These are phyloP conservation scores for Agrochola macilenta DNA, from an alignment of 2,888 invertebrate species.

Conservation along the genomic window DNA sequence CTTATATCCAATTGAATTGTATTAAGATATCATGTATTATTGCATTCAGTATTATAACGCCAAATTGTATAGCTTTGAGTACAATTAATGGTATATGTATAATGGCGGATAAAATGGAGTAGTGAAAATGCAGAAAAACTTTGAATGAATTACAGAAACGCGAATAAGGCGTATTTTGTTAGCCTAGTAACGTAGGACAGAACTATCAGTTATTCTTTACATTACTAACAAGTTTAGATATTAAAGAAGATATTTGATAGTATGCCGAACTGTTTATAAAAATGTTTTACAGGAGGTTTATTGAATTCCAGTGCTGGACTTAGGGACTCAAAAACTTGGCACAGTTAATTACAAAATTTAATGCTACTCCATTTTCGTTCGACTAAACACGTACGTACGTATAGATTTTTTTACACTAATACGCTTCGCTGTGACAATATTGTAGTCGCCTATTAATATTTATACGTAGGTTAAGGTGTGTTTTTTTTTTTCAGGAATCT, in stretches of 20 bases:
- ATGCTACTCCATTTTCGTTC: constrained; percentile 38
- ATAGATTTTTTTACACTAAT: constrained; percentile 60
- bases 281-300: neutral
- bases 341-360: constrained; percentile 4
- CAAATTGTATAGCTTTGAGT: constrained; percentile 72
- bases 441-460: constrained; percentile 73
- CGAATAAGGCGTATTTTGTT: neutral
- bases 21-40: constrained; percentile 64
- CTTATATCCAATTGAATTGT: constrained; percentile 45
- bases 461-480: constrained; percentile 65
- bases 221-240: constrained; percentile 54
- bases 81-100: constrained; percentile 56
- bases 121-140: constrained; percentile 3
- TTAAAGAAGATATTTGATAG: constrained; percentile 63
- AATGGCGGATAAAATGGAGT: constrained; percentile 40
- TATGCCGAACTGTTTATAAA: neutral
- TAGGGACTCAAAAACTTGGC: constrained; percentile 2
- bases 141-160: neutral
- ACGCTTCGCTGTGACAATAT: constrained; percentile 86
- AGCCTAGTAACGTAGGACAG: neutral
- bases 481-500: constrained; percentile 36
- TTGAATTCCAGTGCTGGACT: constrained; percentile 29
- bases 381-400: constrained; percentile 8
- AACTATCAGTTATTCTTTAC: constrained; percentile 61
- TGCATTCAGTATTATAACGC: constrained; percentile 76